A percentile compares a stretch with the other conserved stretches of the same genome.
Conservation (phyloP, 1,140 invertebrate species). For the Orius insidiosus region DNA sequence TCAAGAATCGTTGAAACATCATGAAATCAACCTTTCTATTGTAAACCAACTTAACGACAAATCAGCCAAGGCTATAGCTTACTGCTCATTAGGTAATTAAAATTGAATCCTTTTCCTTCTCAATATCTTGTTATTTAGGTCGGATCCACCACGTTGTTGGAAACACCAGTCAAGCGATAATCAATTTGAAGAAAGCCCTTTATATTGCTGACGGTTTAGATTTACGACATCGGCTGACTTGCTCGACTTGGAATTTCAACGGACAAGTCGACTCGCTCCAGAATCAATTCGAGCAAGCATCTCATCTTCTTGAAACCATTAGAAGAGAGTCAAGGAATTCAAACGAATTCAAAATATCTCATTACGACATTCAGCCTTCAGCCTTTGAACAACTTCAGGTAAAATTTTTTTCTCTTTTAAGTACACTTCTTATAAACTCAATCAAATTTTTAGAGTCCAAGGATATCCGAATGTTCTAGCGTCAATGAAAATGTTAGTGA, state of each 20-base stretch:
- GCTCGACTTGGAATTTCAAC: slow-evolving; percentile 67
- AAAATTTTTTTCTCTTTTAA: too few relatives aligned
- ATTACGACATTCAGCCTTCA: slow-evolving; percentile 60
- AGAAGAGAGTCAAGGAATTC: slow-evolving; percentile 40
- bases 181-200: slow-evolving; percentile 76
- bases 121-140: slow-evolving; percentile 35
- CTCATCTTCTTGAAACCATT: slow-evolving; percentile 66
- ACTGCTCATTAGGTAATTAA: slow-evolving; percentile 36
- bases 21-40: slow-evolving; percentile 68
- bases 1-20: slow-evolving; percentile 69
- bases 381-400: slow-evolving; percentile 61
- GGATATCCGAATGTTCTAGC: too few relatives aligned
- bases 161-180: slow-evolving; percentile 64
- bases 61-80: slow-evolving; percentile 51
- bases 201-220: slow-evolving; percentile 71
- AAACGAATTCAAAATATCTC: slow-evolving; percentile 41
- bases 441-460: too few relatives aligned
- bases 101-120: slow-evolving; percentile 1
- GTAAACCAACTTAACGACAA: slow-evolving; percentile 58
- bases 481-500: too few relatives aligned
- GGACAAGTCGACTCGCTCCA: slow-evolving; percentile 70
- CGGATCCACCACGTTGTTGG: slow-evolving; percentile 76
- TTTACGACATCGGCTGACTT: slow-evolving; percentile 74
- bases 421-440: too few relatives aligned
- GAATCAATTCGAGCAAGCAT: slow-evolving; percentile 70